Base-by-base conservation (phyloP, 1,140 invertebrate genomes). In the Aphelenchoides avenae region DNA sequence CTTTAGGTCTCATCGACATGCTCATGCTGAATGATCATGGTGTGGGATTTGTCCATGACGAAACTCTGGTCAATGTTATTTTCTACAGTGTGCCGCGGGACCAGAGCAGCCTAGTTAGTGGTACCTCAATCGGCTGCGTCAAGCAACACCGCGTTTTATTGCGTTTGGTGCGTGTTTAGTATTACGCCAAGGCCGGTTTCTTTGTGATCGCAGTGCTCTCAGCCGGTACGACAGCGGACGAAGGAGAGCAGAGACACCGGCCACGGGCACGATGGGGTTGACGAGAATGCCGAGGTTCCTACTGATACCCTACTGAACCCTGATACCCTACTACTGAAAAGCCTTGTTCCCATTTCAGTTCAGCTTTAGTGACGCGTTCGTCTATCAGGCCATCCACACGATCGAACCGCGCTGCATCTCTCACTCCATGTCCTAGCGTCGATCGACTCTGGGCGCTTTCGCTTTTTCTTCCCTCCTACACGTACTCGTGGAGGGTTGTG, bases 341-440 rank as follows among this genome's bases (percentile, higher is more conserved):
- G 34, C 39, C 27, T 65, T 65, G 34, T 86, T 91, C 30, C 86
- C 93, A 15, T 57, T 61, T 42, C 60, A 66, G 41, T 86, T 91
- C 70, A 86, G 91, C 30, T 86, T 93, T 78, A 83, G 85, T 43
- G 91, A 95, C 73, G 79, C 90, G 37, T 87, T 91, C 79, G 91
- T 94, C 11, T 69, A 71, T 47, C 89, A 92, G 77, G 85, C 84
- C 30, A 95, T 96, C 68, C 91, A 96, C 76, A 95, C 91, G 3
- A 94, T 96, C 70, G 91, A 96, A 80, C 84, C 95, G 36, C 91
- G 90, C 73, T 93, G 89, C 59, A 86, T 95, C 57, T 93, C 89
- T 0, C 90, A 95, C 75, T 94, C 91, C 0, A 91, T 91, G 1
- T 94, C 90, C 0, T 95, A 95, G 79, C 82, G 95, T 7, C n/a